These are phyloP conservation scores for Dicycla oo DNA, from an alignment of 2,888 invertebrate species.

Conservation along the genomic window DNA sequence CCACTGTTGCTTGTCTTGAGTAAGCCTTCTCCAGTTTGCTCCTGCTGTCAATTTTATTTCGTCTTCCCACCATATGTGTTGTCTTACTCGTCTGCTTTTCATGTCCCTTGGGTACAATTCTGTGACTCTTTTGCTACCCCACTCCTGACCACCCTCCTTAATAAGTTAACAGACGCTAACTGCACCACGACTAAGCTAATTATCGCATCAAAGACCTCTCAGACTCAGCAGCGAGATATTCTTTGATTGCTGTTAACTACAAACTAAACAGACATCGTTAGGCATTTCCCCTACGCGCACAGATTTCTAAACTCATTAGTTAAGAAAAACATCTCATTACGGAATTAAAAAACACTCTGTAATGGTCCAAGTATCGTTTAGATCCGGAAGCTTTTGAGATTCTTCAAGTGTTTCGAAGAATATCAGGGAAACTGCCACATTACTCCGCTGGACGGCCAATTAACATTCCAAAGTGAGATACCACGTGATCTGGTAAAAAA, in stretches of 20 bases:
- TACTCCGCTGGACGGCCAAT: conserved; percentile 33
- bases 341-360: conserved; percentile 48
- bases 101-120: no score
- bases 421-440: conserved; percentile 42
- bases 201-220: conserved; percentile 3
- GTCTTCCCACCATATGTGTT: no score
- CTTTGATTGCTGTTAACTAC: conserved; percentile 35
- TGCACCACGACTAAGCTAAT: background rate
- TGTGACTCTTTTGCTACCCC: no score
- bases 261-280: conserved; percentile 34
- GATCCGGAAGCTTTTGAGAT: conserved; percentile 55
- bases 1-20: no score
- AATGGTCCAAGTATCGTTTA: conserved; percentile 37
- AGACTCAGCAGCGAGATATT: background rate
- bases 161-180: no score
- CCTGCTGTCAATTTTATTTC: no score
- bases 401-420: conserved; percentile 53
- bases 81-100: no score
- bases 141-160: no score
- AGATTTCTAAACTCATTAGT: conserved; percentile 58
- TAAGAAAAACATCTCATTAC: conserved; percentile 56
- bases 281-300: conserved; percentile 26
- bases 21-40: no score
- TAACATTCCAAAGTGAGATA: conserved; percentile 42
- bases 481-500: conserved; percentile 32